Evolutionary conservation across 2,797 vertebrate species (phyloP), one percentile per base, ranked within the genome.

Genomic region (Pipistrellus kuhlii): DNA sequence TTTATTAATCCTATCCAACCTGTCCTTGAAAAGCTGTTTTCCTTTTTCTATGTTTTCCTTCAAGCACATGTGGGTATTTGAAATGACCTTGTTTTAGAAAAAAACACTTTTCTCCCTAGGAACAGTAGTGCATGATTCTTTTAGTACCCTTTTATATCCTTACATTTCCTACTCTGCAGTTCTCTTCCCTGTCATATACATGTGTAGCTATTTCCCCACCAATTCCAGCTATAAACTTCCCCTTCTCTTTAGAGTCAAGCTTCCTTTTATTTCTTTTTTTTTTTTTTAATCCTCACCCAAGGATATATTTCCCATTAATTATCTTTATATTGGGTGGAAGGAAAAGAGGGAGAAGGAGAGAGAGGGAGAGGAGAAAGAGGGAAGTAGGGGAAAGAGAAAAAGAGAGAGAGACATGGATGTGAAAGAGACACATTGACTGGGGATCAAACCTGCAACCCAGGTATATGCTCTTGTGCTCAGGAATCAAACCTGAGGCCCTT

Each of bases 1-100:
- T 78, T 51, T 94, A 86, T 95, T 91, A 91, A 94, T 91, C 51
- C 85, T 93, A 55, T 75, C 59, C 86, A 46, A 84, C 57, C 46
- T 59, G 62, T 66, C 92, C 46, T 94, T 93, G 44, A 80, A 76
- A 93, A 88, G 84, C 59, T 71, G 23, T 57, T 81, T 87, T 93
- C 23, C 20, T 30, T 93, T 82, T 68, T 83, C 57, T 20, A 44
- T 48, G 8, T 57, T 93, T 95, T 96, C 30, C 59, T 80, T 51
- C 15, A 72, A 46, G 23, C n/a, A 51, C 44, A 57, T 41, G 51
- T 53, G 38, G 9, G 27, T 71, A 71, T 92, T 93, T 91, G 17
- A 68, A 92, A 53, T 85, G 27, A 73, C 6, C 27, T 87, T 59
- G 20, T 51, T 95, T 87, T 64, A 86, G 82, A 62, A 62, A 72